phyloP scores from a whole-genome alignment of 1,140 invertebrate species.

The Pseudobourletiella spinata region DNA sequence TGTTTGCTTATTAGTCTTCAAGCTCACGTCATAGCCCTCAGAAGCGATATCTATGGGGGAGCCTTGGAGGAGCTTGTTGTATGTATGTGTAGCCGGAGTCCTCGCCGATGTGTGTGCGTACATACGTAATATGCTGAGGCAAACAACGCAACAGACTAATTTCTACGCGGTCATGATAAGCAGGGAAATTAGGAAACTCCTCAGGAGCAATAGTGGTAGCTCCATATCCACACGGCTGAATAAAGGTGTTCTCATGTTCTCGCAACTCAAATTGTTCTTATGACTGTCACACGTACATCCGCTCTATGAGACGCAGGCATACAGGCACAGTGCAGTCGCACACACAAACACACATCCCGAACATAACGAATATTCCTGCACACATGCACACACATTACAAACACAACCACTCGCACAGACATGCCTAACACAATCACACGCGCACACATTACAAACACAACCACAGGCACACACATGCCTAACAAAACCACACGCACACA shows the following conservation, averaged over 20 bases:
- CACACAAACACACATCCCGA: not conserved
- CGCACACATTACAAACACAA: not conserved
- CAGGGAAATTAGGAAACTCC: slow-evolving; percentile 24
- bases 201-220: slow-evolving; percentile 15
- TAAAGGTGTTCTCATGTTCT: slow-evolving; percentile 6
- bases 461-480: not conserved
- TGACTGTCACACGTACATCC: slow-evolving; percentile 4
- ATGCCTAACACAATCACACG: not conserved
- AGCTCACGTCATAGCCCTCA: not conserved
- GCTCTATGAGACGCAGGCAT: not conserved
- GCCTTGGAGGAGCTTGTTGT: too few relatives aligned
- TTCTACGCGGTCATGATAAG: slow-evolving; percentile 21
- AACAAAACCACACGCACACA: not conserved
- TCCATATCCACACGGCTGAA: slow-evolving; percentile 1
- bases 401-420: not conserved
- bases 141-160: slow-evolving; percentile 27
- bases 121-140: not conserved
- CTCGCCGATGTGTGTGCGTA: not conserved
- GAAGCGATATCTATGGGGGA: too few relatives aligned
- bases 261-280: slow-evolving; percentile 6
- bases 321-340: not conserved
- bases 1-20: not conserved
- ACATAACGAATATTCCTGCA: not conserved
- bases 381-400: not conserved
- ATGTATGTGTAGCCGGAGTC: too few relatives aligned